Conservation (phyloP, 2,888 invertebrate genomes). For the Athripsodes cinereus region DNA sequence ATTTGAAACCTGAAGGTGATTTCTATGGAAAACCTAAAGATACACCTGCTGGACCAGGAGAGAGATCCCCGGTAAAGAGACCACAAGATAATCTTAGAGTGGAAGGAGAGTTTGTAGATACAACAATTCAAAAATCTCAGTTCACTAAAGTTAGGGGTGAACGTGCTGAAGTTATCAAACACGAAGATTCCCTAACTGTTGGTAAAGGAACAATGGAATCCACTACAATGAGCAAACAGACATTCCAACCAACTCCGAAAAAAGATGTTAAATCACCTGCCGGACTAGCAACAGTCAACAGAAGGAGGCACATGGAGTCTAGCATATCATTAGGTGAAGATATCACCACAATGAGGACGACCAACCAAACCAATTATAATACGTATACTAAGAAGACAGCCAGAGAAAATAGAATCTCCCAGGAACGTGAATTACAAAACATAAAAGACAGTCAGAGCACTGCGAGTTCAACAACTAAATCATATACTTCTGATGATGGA, state of each 20-base stretch:
- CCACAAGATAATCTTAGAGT: constrained; percentile 46
- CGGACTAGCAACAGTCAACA: constrained; percentile 49
- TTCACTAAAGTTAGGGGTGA: constrained; percentile 47
- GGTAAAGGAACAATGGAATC: constrained; percentile 49
- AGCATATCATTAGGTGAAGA: constrained; percentile 58
- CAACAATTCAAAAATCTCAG: constrained; percentile 49
- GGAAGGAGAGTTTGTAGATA: constrained; percentile 52
- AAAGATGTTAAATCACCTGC: constrained; percentile 44
- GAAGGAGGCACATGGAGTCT: constrained; percentile 60
- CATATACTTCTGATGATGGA: constrained; percentile 47
- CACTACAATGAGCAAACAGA: constrained; percentile 49
- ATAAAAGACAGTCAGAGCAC: constrained; percentile 15
- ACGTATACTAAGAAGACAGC: constrained; percentile 39
- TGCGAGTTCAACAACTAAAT: constrained; percentile 32
- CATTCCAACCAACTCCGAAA: constrained; percentile 51
- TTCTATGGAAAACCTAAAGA: constrained; percentile 38
- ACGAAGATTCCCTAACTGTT: constrained; percentile 59
- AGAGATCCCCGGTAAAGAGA: constrained; percentile 39
- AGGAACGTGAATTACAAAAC: constrained; percentile 12
- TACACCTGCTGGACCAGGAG: constrained; percentile 41
- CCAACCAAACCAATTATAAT: constrained; percentile 55
- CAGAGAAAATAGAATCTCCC: constrained; percentile 30
- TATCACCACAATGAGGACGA: constrained; percentile 46
- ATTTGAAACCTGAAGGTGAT: constrained; percentile 46
- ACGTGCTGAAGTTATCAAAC: constrained; percentile 48